Conservation (phyloP, 2,797 vertebrate species). For the Rhodeus uyekii region DNA sequence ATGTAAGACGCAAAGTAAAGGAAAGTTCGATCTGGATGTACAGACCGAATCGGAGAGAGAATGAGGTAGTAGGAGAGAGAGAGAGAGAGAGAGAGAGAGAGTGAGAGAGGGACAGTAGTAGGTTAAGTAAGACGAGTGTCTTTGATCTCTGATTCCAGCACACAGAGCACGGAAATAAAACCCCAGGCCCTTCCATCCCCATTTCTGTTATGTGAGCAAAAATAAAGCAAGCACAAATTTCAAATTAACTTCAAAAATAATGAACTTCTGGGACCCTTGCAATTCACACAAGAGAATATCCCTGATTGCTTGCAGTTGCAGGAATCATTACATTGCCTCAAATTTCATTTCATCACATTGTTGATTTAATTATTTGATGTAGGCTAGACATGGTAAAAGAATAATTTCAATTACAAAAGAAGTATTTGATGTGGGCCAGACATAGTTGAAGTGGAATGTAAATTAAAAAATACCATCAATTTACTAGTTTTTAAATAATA, state of each 20-base stretch:
- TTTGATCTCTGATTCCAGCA: conserved; percentile 55
- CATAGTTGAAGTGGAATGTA: not conserved
- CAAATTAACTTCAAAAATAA: conserved; percentile 48
- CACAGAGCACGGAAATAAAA: conserved; percentile 37
- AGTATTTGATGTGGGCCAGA: not conserved
- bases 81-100: not conserved
- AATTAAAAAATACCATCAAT: not conserved
- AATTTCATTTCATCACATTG: conserved; percentile 45
- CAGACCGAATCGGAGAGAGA: not conserved
- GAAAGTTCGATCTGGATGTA: not conserved
- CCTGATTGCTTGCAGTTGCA: conserved; percentile 28
- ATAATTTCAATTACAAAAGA: conserved; percentile 11
- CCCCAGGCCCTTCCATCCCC: conserved; percentile 36
- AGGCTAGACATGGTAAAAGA: not conserved
- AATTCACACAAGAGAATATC: conserved; percentile 19
- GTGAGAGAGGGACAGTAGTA: not conserved
- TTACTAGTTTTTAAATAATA: not conserved
- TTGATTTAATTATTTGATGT: conserved; percentile 56
- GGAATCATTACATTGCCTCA: conserved; percentile 43
- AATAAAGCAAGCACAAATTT: conserved; percentile 46
- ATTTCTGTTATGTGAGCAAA: conserved; percentile 46
- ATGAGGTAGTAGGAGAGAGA: not conserved
- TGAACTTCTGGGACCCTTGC: conserved; percentile 45
- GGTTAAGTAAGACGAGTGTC: conserved; percentile 29
- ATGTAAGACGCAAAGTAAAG: not conserved